phyloP scores from a whole-genome alignment of 1,140 invertebrate genomes.

The Macrostomum lignano region DNA sequence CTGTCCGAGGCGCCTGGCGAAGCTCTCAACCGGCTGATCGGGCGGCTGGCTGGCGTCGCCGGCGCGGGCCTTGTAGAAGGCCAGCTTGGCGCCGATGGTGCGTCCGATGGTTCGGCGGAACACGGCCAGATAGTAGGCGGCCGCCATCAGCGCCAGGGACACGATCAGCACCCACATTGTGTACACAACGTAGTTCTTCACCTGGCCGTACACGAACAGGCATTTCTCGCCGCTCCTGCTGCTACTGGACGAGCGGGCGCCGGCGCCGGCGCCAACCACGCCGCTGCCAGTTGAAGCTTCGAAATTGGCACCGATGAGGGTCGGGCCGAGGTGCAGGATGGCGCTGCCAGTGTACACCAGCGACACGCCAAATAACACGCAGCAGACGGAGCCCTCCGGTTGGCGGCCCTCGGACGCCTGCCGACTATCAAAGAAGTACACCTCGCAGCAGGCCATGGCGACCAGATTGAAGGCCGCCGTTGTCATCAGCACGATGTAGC shows the following conservation, averaged over 20 bases:
- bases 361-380: conserved; percentile 20
- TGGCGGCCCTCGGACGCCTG: conserved; percentile 18
- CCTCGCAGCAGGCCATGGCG: conserved; percentile 24
- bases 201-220: conserved; percentile 17
- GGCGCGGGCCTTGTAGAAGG: too few species aligned
- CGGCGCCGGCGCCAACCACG: too few species aligned
- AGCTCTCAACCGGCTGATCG: too few species aligned
- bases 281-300: too few species aligned
- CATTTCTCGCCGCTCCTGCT: conserved; percentile 21
- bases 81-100: too few species aligned
- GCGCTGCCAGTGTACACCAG: conserved; percentile 22
- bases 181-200: conserved; percentile 20
- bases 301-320: conserved; percentile 24
- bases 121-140: conserved; percentile 16
- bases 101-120: conserved; percentile 21
- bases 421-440: conserved; percentile 24
- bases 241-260: too few species aligned
- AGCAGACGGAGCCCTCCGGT: conserved; percentile 17
- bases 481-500: conserved; percentile 19
- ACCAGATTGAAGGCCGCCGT: conserved; percentile 24
- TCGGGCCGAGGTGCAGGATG: conserved; percentile 25
- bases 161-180: conserved; percentile 24
- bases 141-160: conserved; percentile 14
- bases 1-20: too few species aligned
- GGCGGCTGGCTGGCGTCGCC: too few species aligned